Evolutionary conservation across 2,797 vertebrate species (phyloP).

Genomic region (Pygocentrus nattereri): DNA sequence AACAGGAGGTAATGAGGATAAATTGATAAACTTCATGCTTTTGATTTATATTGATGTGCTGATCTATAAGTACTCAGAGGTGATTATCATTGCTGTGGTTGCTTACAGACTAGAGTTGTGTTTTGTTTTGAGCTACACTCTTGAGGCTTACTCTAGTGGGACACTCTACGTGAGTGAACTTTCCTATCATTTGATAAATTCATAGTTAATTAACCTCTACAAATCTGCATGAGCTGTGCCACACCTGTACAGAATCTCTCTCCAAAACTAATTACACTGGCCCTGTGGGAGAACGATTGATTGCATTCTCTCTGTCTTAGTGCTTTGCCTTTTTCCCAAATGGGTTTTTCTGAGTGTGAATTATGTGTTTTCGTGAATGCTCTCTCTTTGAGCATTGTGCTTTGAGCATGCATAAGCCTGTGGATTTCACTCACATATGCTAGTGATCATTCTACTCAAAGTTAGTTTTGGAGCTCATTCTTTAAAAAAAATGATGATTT

Average conservation of each 20-base stretch:
- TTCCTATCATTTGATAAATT: constrained; percentile 35
- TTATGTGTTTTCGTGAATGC: not conserved
- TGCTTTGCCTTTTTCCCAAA: constrained; percentile 8
- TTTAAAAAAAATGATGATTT: not conserved
- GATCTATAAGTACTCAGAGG: constrained; percentile 46
- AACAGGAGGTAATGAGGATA: constrained; percentile 42
- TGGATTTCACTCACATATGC: not conserved
- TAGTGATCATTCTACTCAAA: not conserved
- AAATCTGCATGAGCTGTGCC: constrained; percentile 20
- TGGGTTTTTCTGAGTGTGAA: not conserved
- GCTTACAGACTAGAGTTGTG: not conserved
- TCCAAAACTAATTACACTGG: constrained; percentile 36
- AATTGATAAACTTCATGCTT: constrained; percentile 40
- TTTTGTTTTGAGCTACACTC: constrained; percentile 23
- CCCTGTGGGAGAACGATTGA: constrained; percentile 4
- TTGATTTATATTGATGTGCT: constrained; percentile 48
- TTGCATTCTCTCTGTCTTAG: not conserved
- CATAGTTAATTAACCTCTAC: constrained; percentile 50
- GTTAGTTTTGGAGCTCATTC: not conserved
- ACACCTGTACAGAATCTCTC: constrained; percentile 46
- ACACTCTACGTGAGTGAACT: not conserved
- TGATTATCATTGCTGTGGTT: constrained; percentile 5
- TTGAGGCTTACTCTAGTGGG: constrained; percentile 10
- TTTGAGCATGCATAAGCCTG: not conserved
- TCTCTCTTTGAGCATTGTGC: not conserved